A percentile compares a stretch with the other conserved stretches of the same genome.
Evolutionary conservation across 2,797 vertebrate species (phyloP).

Genomic region (Danionella dracula): DNA sequence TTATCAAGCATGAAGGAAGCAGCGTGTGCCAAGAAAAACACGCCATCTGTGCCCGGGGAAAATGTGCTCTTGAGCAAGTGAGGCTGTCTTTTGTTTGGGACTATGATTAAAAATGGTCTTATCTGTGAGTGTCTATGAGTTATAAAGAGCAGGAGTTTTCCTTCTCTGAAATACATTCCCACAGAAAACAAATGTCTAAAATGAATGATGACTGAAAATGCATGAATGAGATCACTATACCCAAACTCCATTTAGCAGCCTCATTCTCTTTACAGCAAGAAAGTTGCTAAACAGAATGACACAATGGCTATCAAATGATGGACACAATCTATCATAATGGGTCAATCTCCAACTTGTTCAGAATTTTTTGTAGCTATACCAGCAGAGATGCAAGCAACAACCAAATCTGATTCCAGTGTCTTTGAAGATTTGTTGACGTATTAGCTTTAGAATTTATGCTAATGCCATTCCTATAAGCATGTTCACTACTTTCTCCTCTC

Average conservation of each 20-base stretch:
- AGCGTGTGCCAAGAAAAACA: constrained; percentile 50
- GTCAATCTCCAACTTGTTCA: constrained; percentile 6
- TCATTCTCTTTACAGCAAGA: not conserved
- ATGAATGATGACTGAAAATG: constrained; percentile 5
- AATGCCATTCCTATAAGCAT: not conserved
- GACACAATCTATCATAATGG: constrained; percentile 21
- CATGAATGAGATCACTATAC: constrained; percentile 9
- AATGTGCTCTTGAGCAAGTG: constrained; percentile 45
- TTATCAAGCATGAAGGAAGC: constrained; percentile 57
- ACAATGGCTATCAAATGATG: constrained; percentile 18
- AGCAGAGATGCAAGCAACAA: constrained; percentile 1
- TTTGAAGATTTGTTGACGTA: not conserved
- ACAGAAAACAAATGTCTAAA: constrained; percentile 10
- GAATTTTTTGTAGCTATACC: not conserved
- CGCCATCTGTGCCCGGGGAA: constrained; percentile 35
- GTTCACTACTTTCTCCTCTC: too few relatives aligned
- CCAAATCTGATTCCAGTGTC: not conserved
- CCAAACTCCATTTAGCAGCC: too few relatives aligned
- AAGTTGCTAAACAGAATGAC: constrained; percentile 26
- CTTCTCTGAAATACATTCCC: constrained; percentile 21
- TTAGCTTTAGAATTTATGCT: not conserved
- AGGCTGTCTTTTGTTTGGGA: constrained; percentile 22
- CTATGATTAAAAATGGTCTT: not conserved
- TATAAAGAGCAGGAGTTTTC: constrained; percentile 19
- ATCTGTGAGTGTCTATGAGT: constrained; percentile 20